phyloP scores from a whole-genome alignment of 2,113 vertebrate species.

The Brachyistius frenatus region DNA sequence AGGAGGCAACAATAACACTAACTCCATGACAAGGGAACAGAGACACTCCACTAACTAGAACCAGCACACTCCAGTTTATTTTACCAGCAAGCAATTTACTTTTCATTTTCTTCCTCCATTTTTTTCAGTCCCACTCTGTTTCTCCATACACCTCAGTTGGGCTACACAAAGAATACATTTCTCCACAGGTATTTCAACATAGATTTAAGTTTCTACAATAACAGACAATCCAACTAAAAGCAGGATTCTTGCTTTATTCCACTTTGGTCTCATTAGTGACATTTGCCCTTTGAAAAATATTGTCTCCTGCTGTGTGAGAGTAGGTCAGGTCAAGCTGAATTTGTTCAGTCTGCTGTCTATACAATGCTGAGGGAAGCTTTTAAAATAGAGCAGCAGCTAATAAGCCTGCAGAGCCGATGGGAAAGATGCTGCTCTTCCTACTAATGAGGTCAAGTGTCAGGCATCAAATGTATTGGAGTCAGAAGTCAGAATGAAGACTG shows the following conservation, averaged over 20 bases:
- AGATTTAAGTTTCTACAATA: not conserved
- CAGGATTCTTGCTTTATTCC: not conserved
- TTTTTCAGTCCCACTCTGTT: slow-evolving; percentile 1
- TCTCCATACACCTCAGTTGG: not conserved
- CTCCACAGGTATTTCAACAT: not conserved
- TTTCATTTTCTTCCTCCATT: slow-evolving; percentile 20
- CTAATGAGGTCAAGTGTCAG: slow-evolving; percentile 46
- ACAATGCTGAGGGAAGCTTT: slow-evolving; percentile 7
- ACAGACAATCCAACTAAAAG: not conserved
- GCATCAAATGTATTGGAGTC: slow-evolving; percentile 16
- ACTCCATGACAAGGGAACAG: slow-evolving; percentile 27
- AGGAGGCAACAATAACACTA: slow-evolving; percentile 48
- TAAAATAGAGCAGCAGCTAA: slow-evolving; percentile 5
- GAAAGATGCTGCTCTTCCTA: not conserved
- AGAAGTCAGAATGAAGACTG: slow-evolving; percentile 12
- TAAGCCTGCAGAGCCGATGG: slow-evolving; percentile 23
- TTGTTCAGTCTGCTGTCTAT: slow-evolving; percentile 18
- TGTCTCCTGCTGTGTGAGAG: not conserved
- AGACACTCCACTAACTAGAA: slow-evolving; percentile 34
- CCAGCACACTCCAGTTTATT: slow-evolving; percentile 37
- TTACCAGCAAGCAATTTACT: slow-evolving; percentile 26
- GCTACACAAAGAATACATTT: not conserved
- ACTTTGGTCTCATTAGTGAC: not conserved
- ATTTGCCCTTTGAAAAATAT: slow-evolving; percentile 11
- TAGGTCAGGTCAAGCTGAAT: slow-evolving; percentile 19